Base-by-base conservation (phyloP, 2,888 invertebrate genomes). In the Andrena fulva region DNA sequence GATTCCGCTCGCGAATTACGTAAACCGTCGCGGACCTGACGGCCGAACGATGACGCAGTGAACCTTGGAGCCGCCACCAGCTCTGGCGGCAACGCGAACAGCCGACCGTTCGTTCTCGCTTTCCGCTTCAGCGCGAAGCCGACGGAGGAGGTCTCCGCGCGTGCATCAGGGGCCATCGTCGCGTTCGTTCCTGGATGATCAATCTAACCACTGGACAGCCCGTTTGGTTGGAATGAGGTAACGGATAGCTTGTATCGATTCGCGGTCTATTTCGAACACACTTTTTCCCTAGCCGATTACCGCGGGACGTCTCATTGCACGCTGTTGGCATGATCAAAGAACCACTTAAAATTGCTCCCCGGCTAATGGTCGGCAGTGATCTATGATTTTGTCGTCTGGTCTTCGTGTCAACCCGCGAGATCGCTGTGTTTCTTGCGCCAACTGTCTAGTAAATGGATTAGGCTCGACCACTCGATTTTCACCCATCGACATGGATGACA, bases 151-250 rank as follows among this genome's bases (percentile, higher is more conserved):
- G 2, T 31, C 20, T 31, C 50, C 8, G 42, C 48, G 24, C 24
- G 12, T 12, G n/a, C 27, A 10, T 3, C 56, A 27, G 8, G 42
- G 62, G 7, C 0, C 60, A 20, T 20, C 7, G 7, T 2, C 20
- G 10, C 5, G 8, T 16, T 31, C 35, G 71, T 12, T 54, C 60
- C 2, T 20, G n/a, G 29, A 10, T 54, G 24, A 24, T 29, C 48
- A 8, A 33, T 33, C n/a, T 50, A 20, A 0, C 35, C 27, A 56
- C 54, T 12, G 50, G 59, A 16, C 68, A 27, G 29, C 56, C 75
- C 24, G 67, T 20, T 35, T n/a, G 54, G 8, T 70, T 27, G 67
- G 50, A 71, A 82, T 81, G 81, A 82, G 81, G 82, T 82, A 82
- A 82, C 60, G n/a, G 50, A 69, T 20, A 48, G 48, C 20, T 29